A percentile compares a stretch with the other conserved stretches of the same genome.
Conservation (phyloP, 2,888 invertebrate species). For the Lithophane ornitopus region DNA sequence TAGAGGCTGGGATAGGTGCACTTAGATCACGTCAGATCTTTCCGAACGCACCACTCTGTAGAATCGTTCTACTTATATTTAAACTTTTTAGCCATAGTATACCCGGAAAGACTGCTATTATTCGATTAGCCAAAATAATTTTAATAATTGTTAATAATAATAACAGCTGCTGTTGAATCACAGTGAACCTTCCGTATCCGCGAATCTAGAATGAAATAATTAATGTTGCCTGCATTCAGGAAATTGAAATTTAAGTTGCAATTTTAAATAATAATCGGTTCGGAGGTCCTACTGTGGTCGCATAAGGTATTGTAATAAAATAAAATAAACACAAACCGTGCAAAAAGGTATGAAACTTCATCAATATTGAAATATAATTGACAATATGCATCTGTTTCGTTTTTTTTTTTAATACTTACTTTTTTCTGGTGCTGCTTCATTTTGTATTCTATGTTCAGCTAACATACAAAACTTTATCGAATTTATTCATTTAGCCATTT, state of each 20-base stretch:
- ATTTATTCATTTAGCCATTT: slow-evolving; percentile 37
- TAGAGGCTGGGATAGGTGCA: slow-evolving; percentile 1
- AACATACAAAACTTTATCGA: slow-evolving; percentile 17
- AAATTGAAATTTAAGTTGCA: background rate
- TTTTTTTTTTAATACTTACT: slow-evolving; percentile 13
- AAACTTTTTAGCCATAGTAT: slow-evolving; percentile 46
- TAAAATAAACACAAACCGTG: slow-evolving; percentile 32
- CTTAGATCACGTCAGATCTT: slow-evolving; percentile 12
- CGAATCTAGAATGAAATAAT: background rate
- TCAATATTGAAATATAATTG: slow-evolving; percentile 5
- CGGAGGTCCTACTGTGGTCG: background rate
- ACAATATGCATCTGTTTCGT: slow-evolving; percentile 21
- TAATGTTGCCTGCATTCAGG: slow-evolving; percentile 1
- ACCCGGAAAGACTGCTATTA: slow-evolving; percentile 58
- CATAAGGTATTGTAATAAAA: slow-evolving; percentile 36
- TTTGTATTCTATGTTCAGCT: slow-evolving; percentile 12
- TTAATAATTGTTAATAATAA: slow-evolving; percentile 9
- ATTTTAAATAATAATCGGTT: background rate
- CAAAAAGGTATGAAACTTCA: background rate
- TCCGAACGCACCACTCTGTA: slow-evolving; percentile 14
- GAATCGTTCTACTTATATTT: slow-evolving; percentile 2
- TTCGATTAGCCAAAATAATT: slow-evolving; percentile 31
- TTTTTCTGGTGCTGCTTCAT: slow-evolving; percentile 27
- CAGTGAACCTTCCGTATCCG: slow-evolving; percentile 13
- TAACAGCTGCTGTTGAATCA: slow-evolving; percentile 7